Conservation (phyloP, 2,113 vertebrate genomes). For the Ancistrus triradiatus region DNA sequence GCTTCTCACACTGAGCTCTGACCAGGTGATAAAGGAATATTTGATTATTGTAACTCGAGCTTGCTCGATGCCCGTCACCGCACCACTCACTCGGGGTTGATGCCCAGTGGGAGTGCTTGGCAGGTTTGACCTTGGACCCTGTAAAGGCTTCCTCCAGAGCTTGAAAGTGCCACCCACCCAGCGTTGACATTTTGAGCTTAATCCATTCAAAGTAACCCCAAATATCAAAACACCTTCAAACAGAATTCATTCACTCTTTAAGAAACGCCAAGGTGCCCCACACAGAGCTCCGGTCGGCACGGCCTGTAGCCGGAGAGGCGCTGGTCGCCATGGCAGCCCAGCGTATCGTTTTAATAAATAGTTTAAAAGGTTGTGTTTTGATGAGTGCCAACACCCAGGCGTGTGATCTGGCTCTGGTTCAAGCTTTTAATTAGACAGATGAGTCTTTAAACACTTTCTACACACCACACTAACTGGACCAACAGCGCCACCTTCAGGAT, state of each 20-base stretch:
- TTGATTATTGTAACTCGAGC: too few relatives aligned
- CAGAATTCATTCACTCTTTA: constrained; percentile 45
- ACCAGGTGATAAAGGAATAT: too few relatives aligned
- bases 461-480: too few relatives aligned
- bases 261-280: constrained; percentile 43
- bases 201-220: constrained; percentile 52
- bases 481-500: too few relatives aligned
- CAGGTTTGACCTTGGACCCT: constrained; percentile 39
- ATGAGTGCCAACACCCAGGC: constrained; percentile 64
- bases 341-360: constrained; percentile 66
- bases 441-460: constrained; percentile 64
- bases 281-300: constrained; percentile 8
- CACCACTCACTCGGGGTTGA: too few relatives aligned
- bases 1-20: too few relatives aligned
- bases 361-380: constrained; percentile 67
- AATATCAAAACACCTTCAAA: constrained; percentile 57
- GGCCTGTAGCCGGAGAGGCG: constrained; percentile 60
- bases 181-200: constrained; percentile 47
- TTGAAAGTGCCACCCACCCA: constrained; percentile 43
- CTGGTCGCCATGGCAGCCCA: constrained; percentile 57
- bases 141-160: constrained; percentile 3
- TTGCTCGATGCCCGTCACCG: too few relatives aligned
- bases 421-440: constrained; percentile 69
- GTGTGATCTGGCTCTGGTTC: constrained; percentile 71
- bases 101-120: constrained; percentile 12